Conservation (phyloP, 2,797 vertebrate genomes). For the Melanotaenia parkinsoni region DNA sequence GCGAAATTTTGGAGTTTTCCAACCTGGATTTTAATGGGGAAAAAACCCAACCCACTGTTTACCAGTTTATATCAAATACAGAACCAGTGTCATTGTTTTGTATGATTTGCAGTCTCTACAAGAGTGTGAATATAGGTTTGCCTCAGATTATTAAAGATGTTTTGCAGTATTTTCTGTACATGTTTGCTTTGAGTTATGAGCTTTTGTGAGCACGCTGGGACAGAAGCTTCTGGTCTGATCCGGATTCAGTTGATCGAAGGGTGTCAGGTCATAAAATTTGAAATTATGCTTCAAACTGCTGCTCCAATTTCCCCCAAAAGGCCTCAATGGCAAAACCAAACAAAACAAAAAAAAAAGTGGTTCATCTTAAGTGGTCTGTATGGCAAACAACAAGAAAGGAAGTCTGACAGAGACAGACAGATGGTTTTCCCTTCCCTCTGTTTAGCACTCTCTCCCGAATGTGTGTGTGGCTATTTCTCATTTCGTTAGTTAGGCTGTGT, state of each 20-base stretch:
- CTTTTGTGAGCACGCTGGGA: slow-evolving; percentile 24
- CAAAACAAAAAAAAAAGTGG: not conserved
- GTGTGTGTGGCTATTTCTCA: slow-evolving; percentile 75
- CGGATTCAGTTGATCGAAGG: slow-evolving; percentile 24
- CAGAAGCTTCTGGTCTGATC: not conserved
- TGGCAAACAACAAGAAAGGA: slow-evolving; percentile 22
- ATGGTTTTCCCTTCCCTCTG: slow-evolving; percentile 63
- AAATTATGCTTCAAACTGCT: slow-evolving; percentile 4
- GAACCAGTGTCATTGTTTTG: not conserved
- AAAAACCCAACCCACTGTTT: not conserved
- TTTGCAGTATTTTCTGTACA: not conserved
- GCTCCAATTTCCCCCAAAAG: slow-evolving; percentile 13
- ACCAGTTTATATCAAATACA: not conserved
- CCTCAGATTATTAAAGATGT: not conserved
- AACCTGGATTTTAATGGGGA: not conserved
- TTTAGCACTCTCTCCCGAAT: slow-evolving; percentile 65
- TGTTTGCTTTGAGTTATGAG: not conserved
- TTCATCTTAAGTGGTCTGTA: slow-evolving; percentile 33
- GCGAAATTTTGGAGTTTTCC: not conserved
- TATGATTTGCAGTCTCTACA: not conserved
- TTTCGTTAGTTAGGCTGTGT: slow-evolving; percentile 74
- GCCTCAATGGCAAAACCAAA: not conserved
- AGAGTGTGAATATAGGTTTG: not conserved
- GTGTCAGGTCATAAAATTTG: slow-evolving; percentile 37
- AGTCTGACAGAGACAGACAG: slow-evolving; percentile 67